These are phyloP conservation scores for Drosophila ogumai DNA, from an alignment of 1,140 invertebrate species.

Conservation along the genomic window DNA sequence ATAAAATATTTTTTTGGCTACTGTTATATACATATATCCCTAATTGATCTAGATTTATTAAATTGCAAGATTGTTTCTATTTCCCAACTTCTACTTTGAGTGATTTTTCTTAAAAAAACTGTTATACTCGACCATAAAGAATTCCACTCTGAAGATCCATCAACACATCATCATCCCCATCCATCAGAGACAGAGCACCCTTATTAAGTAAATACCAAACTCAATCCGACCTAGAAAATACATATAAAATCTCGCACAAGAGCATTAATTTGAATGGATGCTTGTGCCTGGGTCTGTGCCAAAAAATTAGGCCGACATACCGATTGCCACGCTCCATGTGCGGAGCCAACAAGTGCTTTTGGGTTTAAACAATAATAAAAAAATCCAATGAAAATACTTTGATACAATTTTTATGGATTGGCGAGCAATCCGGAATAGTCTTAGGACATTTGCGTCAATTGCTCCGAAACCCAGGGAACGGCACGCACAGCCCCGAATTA, in stretches of 20 bases:
- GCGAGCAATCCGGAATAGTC: slow-evolving; percentile 26
- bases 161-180: slow-evolving; percentile 20
- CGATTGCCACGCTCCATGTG: slow-evolving; percentile 41
- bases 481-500: slow-evolving; percentile 29
- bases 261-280: slow-evolving; percentile 24
- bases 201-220: slow-evolving; percentile 13
- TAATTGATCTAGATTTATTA: neutral
- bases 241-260: slow-evolving; percentile 9
- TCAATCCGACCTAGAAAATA: neutral
- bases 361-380: slow-evolving; percentile 29
- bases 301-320: slow-evolving; percentile 25
- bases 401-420: slow-evolving; percentile 36
- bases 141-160: neutral
- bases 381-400: slow-evolving; percentile 43
- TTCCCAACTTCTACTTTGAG: neutral
- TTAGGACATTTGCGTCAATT: slow-evolving; percentile 54
- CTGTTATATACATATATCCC: fast-evolving
- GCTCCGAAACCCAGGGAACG: slow-evolving; percentile 27
- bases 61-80: neutral
- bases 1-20: neutral
- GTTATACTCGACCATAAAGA: neutral
- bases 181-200: slow-evolving; percentile 11
- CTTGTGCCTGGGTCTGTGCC: slow-evolving; percentile 33
- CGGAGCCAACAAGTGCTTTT: slow-evolving; percentile 28
- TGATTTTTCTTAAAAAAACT: neutral